These are phyloP conservation scores for Dynastes tityus DNA, from an alignment of 2,888 invertebrate genomes.

Conservation along the genomic window DNA sequence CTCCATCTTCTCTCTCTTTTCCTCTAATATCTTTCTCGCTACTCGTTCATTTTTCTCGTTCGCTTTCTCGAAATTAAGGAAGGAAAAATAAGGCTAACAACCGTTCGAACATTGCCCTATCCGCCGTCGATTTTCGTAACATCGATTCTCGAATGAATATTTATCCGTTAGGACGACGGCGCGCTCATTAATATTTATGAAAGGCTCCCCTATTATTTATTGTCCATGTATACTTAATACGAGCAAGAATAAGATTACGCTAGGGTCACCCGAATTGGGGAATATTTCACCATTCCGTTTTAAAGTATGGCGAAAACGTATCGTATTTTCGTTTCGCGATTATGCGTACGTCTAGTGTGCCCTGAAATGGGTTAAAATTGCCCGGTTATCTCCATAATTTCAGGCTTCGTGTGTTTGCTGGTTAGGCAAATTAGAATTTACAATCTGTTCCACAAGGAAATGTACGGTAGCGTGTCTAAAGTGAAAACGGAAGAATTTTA, in stretches of 20 bases:
- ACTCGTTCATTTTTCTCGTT: slow-evolving; percentile 3
- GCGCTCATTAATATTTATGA: slow-evolving; percentile 47
- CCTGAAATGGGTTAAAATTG: no score
- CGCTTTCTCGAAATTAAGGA: slow-evolving; percentile 36
- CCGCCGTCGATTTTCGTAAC: slow-evolving; percentile 25
- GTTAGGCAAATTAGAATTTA: no score
- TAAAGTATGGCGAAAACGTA: no score
- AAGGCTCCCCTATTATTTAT: slow-evolving; percentile 35
- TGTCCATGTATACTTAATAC: slow-evolving; percentile 10
- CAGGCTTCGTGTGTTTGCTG: no score
- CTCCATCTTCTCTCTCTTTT: not conserved
- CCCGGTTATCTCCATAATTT: no score
- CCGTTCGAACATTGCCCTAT: slow-evolving; percentile 6
- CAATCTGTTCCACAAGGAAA: no score
- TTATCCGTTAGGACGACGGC: slow-evolving; percentile 24
- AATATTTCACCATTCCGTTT: no score
- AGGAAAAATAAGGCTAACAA: slow-evolving; percentile 35
- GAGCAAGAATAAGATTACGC: not conserved
- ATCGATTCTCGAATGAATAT: slow-evolving; percentile 43
- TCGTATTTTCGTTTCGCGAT: no score
- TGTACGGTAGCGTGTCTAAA: no score
- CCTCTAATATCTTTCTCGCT: not conserved
- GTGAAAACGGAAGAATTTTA: no score
- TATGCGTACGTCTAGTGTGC: no score
- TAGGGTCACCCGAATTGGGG: not conserved